phyloP scores from a whole-genome alignment of 2,888 invertebrate genomes.

The Calameuta pallipes region DNA sequence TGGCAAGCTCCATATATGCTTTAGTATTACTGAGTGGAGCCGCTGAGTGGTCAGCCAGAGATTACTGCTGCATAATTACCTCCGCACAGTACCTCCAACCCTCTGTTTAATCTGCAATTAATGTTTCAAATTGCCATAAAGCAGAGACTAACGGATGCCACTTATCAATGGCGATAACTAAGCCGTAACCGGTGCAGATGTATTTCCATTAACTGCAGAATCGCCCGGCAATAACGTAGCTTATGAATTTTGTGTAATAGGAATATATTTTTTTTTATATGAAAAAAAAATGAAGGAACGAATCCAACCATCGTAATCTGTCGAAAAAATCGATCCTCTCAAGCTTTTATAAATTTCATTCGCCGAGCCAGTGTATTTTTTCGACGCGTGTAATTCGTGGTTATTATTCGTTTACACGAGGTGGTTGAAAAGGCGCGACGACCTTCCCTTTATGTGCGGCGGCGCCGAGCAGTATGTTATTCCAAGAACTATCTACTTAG shows the following conservation, averaged over 20 bases:
- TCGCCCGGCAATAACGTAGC: background rate
- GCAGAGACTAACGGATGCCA: slow-evolving; percentile 55
- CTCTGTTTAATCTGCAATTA: slow-evolving; percentile 64
- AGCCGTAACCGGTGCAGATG: slow-evolving; percentile 10
- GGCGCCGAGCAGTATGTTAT: slow-evolving; percentile 51
- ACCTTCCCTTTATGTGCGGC: slow-evolving; percentile 11
- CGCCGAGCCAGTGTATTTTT: background rate
- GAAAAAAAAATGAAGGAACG: background rate
- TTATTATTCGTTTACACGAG: slow-evolving; percentile 58
- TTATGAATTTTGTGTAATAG: background rate
- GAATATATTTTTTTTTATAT: background rate
- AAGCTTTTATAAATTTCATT: background rate
- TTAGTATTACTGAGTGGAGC: slow-evolving; percentile 46
- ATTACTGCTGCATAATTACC: slow-evolving; percentile 63
- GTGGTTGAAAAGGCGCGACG: slow-evolving; percentile 13
- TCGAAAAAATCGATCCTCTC: background rate
- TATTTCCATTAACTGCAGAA: slow-evolving; percentile 1
- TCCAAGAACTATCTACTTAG: slow-evolving; percentile 60
- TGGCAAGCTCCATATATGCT: slow-evolving; percentile 47
- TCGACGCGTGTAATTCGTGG: slow-evolving; percentile 49
- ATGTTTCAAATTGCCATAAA: slow-evolving; percentile 63
- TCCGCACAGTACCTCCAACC: slow-evolving; percentile 38
- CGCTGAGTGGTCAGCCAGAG: slow-evolving; percentile 59
- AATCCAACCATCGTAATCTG: background rate
- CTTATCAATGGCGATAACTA: slow-evolving; percentile 56